Evolutionary conservation across 2,797 vertebrate species (phyloP).

Genomic region (Mycteria americana): DNA sequence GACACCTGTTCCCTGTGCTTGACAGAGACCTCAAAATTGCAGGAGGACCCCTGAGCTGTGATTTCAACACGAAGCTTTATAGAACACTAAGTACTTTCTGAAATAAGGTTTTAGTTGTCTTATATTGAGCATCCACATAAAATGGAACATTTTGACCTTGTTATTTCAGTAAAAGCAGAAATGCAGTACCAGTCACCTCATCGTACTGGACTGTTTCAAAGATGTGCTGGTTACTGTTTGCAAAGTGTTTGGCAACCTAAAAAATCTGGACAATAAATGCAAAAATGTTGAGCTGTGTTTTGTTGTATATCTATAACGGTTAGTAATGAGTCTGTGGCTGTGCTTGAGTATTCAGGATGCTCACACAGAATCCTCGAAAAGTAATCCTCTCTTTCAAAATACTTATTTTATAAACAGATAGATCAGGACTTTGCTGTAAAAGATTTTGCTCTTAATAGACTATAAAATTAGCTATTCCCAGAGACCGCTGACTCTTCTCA

Average conservation of each 20-base stretch:
- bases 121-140: background rate
- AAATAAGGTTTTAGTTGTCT: slow-evolving; percentile 11
- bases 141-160: slow-evolving; percentile 27
- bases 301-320: background rate
- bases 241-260: background rate
- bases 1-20: background rate
- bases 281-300: background rate
- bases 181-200: background rate
- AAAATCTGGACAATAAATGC: background rate
- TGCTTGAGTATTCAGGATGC: background rate
- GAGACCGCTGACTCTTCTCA: background rate
- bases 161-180: slow-evolving; percentile 4
- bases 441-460: slow-evolving; percentile 8
- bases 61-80: background rate
- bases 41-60: background rate
- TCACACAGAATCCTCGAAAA: background rate
- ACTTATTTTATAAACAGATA: background rate
- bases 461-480: background rate
- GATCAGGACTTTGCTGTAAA: background rate
- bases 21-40: slow-evolving; percentile 25
- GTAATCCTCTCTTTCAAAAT: background rate
- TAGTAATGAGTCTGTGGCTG: background rate
- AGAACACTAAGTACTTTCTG: slow-evolving; percentile 1
- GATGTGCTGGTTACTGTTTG: background rate
- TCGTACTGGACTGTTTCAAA: background rate